A percentile compares a stretch with the other conserved stretches of the same genome.
Conservation (phyloP, 2,113 vertebrate genomes). For the Oncorhynchus kisutch region DNA sequence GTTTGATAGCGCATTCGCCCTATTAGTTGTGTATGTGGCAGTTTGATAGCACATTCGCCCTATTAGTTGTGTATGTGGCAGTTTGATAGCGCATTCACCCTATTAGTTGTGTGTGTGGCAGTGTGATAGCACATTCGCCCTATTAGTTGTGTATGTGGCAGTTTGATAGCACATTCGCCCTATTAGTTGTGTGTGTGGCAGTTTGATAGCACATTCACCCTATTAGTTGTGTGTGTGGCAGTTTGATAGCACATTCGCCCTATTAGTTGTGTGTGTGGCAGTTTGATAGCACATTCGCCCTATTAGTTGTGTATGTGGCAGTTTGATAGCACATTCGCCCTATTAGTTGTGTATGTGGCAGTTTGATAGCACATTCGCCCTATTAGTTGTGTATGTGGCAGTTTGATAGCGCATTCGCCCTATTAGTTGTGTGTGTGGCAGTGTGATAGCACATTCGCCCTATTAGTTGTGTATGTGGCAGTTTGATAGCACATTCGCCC, state of each 20-base stretch:
- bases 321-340: constrained; percentile 2
- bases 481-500: constrained; percentile 2
- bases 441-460: constrained; percentile 1
- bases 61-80: background rate
- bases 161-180: constrained; percentile 2
- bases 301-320: background rate
- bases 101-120: background rate
- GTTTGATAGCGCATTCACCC: constrained; percentile 5
- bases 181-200: background rate
- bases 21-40: background rate
- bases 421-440: background rate
- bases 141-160: background rate
- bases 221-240: background rate
- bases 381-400: background rate
- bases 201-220: constrained; percentile 5
- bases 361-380: constrained; percentile 2
- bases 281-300: constrained; percentile 2
- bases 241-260: constrained; percentile 2
- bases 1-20: constrained; percentile 1
- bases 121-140: constrained; percentile 1
- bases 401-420: constrained; percentile 1
- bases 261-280: background rate
- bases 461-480: background rate
- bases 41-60: constrained; percentile 2
- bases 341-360: background rate